phyloP scores from a whole-genome alignment of 2,888 invertebrate genomes.

The Ditylenchus weischeri region DNA sequence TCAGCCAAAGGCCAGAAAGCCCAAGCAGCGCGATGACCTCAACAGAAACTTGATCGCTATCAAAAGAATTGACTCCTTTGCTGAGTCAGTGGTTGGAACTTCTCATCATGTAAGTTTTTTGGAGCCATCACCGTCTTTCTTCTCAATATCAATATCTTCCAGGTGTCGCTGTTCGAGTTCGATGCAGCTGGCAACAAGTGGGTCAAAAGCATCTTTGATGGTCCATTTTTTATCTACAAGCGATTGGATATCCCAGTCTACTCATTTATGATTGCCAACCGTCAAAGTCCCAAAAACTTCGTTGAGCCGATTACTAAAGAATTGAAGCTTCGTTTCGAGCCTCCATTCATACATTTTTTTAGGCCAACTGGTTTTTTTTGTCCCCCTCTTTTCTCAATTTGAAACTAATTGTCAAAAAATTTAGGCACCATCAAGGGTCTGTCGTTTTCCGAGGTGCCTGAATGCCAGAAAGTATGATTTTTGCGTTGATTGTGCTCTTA shows the following conservation, averaged over 20 bases:
- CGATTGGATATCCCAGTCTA: conserved; percentile 43
- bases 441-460: conserved; percentile 41
- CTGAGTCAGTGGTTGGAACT: neutral
- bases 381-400: too few relatives aligned
- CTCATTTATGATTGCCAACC: conserved; percentile 51
- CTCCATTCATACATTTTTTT: conserved; percentile 22
- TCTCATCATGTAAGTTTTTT: neutral
- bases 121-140: too few relatives aligned
- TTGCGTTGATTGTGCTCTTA: neutral
- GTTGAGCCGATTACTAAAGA: conserved; percentile 36
- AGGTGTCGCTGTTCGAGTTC: conserved; percentile 36
- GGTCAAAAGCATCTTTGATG: conserved; percentile 48
- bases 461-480: conserved; percentile 23
- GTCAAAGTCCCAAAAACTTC: conserved; percentile 39
- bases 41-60: conserved; percentile 4
- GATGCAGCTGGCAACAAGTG: conserved; percentile 37
- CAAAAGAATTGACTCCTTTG: neutral
- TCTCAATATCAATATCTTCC: too few relatives aligned
- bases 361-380: conserved; percentile 19
- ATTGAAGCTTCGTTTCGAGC: conserved; percentile 36
- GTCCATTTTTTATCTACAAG: conserved; percentile 52
- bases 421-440: conserved; percentile 38
- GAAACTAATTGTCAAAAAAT: neutral
- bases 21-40: neutral
- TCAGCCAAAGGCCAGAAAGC: too few relatives aligned